Percentiles rank a stretch among this genome's conserved stretches.
phyloP scores from a whole-genome alignment of 2,797 vertebrate genomes.

The Smutsia gigantea region DNA sequence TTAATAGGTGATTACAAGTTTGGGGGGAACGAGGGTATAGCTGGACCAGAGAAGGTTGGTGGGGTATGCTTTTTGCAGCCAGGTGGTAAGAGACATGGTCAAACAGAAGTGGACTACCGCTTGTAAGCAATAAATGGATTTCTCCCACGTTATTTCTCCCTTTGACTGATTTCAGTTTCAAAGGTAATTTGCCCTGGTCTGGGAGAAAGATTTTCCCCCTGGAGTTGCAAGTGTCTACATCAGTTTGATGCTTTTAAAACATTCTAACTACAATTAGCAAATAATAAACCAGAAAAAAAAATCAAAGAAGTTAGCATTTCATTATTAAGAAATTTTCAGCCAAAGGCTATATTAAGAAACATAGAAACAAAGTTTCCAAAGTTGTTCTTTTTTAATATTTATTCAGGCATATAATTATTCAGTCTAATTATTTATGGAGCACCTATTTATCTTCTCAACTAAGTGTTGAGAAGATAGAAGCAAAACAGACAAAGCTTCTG shows the following conservation, averaged over 20 bases:
- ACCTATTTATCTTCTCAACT: not conserved
- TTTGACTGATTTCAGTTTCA: too few relatives aligned
- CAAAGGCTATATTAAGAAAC: not conserved
- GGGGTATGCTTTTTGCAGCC: too few relatives aligned
- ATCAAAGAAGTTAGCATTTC: not conserved
- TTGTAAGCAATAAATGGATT: too few relatives aligned
- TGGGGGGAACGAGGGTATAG: too few relatives aligned
- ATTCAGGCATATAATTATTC: not conserved
- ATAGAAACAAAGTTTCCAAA: not conserved
- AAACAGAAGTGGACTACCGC: too few relatives aligned
- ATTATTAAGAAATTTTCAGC: conserved; percentile 1
- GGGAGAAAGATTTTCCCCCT: too few relatives aligned
- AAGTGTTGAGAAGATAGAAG: not conserved
- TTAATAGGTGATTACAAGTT: too few relatives aligned
- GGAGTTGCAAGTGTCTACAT: not conserved
- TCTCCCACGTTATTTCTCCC: too few relatives aligned
- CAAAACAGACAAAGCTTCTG: conserved; percentile 7
- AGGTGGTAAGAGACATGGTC: too few relatives aligned
- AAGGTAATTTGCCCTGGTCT: too few relatives aligned
- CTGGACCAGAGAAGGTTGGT: too few relatives aligned
- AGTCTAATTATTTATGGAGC: not conserved
- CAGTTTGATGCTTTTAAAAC: not conserved
- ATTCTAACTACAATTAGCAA: not conserved
- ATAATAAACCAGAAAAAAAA: not conserved
- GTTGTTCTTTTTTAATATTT: not conserved